Evolutionary conservation across 2,888 invertebrate species (phyloP), one percentile per base, ranked within the genome.

Genomic region (Clostera curtula): DNA sequence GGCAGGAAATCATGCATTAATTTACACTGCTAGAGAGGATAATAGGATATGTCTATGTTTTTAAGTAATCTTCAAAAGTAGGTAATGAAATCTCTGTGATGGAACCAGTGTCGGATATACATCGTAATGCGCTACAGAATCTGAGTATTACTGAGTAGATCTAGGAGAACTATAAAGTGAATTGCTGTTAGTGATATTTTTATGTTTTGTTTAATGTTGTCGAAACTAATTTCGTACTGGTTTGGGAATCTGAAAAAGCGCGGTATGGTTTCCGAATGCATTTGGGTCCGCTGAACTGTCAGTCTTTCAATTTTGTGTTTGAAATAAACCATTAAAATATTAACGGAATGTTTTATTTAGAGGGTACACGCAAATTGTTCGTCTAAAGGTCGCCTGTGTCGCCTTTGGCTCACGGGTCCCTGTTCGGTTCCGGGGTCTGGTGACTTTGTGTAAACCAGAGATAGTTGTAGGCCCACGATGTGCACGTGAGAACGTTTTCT

Each of bases 221-320:
- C 70, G 61, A 56, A 75, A 80, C 75, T 80, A 79, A 80, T 75
- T 74, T 70, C 60, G 62, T 69, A 59, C 69, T 66, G 67, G 67
- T 71, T 75, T 72, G 65, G 73, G 63, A 77, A 69, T 69, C 67
- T 58, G 53, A 61, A 55, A 50, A 56, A 64, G 58, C 49, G 51
- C 50, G 37, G 44, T 51, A 47, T 44, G 66, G 65, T 72, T 74
- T 69, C 72, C 62, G 49, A 70, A 69, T 63, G 64, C 67, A 68
- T 70, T 70, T 73, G 69, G 71, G 62, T 71, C 72, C 67, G 71
- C 69, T 66, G 67, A 70, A 71, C 63, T 77, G 70, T 76, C 71
- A 71, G 68, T 77, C 73, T 74, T 79, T 70, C 76, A 77, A 75
- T 72, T 75, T 80, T 80, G 80, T 80, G 80, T 80, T 80, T 76